Conservation (phyloP, 2,797 vertebrate genomes). For the Galaxias olidus region DNA sequence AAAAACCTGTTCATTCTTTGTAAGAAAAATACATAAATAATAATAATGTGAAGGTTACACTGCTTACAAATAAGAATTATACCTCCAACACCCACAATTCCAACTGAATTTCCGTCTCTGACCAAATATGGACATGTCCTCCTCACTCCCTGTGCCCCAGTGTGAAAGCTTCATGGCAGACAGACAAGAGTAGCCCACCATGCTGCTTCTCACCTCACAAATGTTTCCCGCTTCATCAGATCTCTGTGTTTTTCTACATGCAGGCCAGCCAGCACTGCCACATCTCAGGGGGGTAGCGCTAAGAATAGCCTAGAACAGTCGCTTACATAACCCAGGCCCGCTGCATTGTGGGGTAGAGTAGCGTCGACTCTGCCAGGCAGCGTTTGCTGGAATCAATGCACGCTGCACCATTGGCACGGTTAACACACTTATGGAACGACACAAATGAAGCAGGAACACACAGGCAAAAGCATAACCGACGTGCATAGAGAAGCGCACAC, state of each 20-base stretch:
- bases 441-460: slow-evolving; percentile 2
- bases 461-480: background rate
- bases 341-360: slow-evolving; percentile 74
- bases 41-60: no score
- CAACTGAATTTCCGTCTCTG: slow-evolving; percentile 42
- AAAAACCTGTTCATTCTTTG: no score
- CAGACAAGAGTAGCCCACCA: slow-evolving; percentile 36
- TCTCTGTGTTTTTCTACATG: slow-evolving; percentile 66
- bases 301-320: slow-evolving; percentile 79
- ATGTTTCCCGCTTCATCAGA: slow-evolving; percentile 65
- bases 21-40: no score
- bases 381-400: slow-evolving; percentile 15
- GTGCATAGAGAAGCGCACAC: background rate
- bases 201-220: slow-evolving; percentile 53
- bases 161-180: slow-evolving; percentile 53
- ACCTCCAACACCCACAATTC: slow-evolving; percentile 22
- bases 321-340: slow-evolving; percentile 75
- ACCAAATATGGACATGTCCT: slow-evolving; percentile 62
- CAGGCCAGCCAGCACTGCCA: slow-evolving; percentile 58
- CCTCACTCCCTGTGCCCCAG: slow-evolving; percentile 49
- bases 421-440: no score
- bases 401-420: no score
- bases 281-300: slow-evolving; percentile 74
- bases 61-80: slow-evolving; percentile 17
- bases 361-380: slow-evolving; percentile 56